Evolutionary conservation across 2,888 invertebrate genomes (phyloP), one percentile per base, ranked within the genome.

Genomic region (Exocentrus adspersus): DNA sequence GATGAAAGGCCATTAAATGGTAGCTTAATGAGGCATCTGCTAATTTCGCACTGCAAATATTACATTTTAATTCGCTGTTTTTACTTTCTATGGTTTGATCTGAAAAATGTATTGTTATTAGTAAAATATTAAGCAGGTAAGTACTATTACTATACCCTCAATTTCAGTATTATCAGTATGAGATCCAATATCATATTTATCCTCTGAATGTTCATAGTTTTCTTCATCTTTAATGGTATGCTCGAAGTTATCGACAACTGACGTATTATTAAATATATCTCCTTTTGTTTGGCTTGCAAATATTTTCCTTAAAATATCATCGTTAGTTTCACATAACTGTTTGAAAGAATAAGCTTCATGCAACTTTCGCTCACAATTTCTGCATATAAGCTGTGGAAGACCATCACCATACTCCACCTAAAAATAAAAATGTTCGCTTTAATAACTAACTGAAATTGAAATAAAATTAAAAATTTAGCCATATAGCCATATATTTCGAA

Each of bases 1-100:
- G 65, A 62, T 78, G 75, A 61, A 46, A 70, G 42, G 48, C 14
- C 20, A 60, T 65, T 14, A 60, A 60, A 59, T 76, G 74, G 6
- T 62, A 43, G 21, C 65, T 61, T 48, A 69, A 52, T 30, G 68
- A 41, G 9, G 58, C 12, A 57, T 65, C 57, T 6, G 50, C 57
- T 46, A 70, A 64, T 17, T 37, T 16, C 19, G 54, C 42, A 17
- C 64, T 60, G 56, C 68, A 70, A 53, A 67, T 57, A 32, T 52
- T 20, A 57, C 64, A 71, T 24, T 54, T 57, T 14, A 12, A 12
- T 16, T 46, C 20, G 20, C 43, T 10, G 14, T 6, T 51, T 14
- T 42, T 32, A 19, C 41, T 37, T 14, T 20, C 24, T 57, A 57
- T 37, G 14, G 51, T 50, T 43, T 57, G 43, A 32, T 48, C 53